Conservation (phyloP, 2,113 vertebrate species). For the Tragelaphus scriptus region DNA sequence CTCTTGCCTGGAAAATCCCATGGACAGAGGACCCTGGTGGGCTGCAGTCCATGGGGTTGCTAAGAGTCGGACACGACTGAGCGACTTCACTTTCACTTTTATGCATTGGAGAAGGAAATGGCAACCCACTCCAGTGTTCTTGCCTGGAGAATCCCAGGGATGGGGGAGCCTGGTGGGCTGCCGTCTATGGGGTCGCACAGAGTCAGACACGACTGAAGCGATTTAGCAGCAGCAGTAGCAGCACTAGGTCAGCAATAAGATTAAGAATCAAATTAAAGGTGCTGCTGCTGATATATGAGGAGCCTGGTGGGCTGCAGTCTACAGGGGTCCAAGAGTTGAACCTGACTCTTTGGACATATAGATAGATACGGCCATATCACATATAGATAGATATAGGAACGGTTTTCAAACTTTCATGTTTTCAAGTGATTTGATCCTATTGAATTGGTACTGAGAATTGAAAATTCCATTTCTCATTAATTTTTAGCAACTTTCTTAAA, state of each 20-base stretch:
- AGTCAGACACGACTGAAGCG: too few relatives aligned
- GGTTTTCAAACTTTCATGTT: neutral
- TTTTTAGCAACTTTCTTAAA: conserved; percentile 8
- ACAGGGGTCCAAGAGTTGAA: neutral
- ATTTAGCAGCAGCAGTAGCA: too few relatives aligned
- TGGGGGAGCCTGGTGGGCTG: too few relatives aligned
- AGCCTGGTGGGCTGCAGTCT: neutral
- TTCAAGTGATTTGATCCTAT: conserved; percentile 15
- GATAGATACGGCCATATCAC: neutral
- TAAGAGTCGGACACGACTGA: too few relatives aligned
- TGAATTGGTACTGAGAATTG: neutral
- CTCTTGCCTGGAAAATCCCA: too few relatives aligned
- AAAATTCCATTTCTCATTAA: neutral
- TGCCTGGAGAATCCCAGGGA: too few relatives aligned
- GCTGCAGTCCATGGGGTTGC: too few relatives aligned
- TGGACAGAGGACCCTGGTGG: too few relatives aligned
- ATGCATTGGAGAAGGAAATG: too few relatives aligned
- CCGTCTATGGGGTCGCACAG: too few relatives aligned
- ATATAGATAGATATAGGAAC: neutral
- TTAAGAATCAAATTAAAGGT: neutral
- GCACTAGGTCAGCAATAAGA: neutral
- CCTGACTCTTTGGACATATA: neutral
- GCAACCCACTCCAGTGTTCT: too few relatives aligned
- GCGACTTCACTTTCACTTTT: too few relatives aligned
- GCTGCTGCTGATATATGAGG: neutral